Percentiles rank a stretch among this genome's conserved stretches.
Evolutionary conservation across 2,888 invertebrate genomes (phyloP).

Genomic region (Dastarcus helophoroides): DNA sequence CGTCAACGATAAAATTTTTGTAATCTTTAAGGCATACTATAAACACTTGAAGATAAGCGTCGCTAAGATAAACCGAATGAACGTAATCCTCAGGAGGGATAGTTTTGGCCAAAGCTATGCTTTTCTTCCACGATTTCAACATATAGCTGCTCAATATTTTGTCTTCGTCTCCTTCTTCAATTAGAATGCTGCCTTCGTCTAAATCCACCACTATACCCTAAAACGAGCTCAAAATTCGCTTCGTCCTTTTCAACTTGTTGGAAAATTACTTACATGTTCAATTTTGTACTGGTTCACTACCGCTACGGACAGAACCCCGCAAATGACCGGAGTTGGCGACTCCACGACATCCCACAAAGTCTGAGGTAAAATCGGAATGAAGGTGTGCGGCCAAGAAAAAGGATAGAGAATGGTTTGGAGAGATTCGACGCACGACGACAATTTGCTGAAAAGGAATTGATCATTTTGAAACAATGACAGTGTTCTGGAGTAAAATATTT

Average conservation of each 20-base stretch:
- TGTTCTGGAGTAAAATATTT: no score
- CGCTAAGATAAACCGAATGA: conserved; percentile 63
- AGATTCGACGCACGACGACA: conserved; percentile 66
- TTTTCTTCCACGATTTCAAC: conserved; percentile 54
- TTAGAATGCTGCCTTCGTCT: conserved; percentile 49
- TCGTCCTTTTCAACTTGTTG: neutral
- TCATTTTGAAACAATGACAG: no score
- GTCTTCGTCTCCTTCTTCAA: conserved; percentile 63
- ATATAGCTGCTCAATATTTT: conserved; percentile 61
- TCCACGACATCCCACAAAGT: conserved; percentile 56
- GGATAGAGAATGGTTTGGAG: conserved; percentile 66
- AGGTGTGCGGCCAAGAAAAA: conserved; percentile 75
- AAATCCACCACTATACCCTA: conserved; percentile 68
- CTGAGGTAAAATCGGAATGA: conserved; percentile 63
- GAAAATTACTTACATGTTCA: conserved; percentile 42
- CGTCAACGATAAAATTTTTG: conserved; percentile 43
- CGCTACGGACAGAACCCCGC: conserved; percentile 50
- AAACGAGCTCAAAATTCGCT: conserved; percentile 14
- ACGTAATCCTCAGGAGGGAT: conserved; percentile 41
- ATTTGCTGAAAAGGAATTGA: conserved; percentile 39
- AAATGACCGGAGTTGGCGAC: conserved; percentile 67
- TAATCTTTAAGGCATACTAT: conserved; percentile 66
- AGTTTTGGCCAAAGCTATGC: conserved; percentile 38
- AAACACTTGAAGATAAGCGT: conserved; percentile 68
- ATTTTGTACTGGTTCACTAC: conserved; percentile 36